These are phyloP conservation scores for Pogonocichla stellata DNA, from an alignment of 2,113 vertebrate genomes.

Conservation along the genomic window DNA sequence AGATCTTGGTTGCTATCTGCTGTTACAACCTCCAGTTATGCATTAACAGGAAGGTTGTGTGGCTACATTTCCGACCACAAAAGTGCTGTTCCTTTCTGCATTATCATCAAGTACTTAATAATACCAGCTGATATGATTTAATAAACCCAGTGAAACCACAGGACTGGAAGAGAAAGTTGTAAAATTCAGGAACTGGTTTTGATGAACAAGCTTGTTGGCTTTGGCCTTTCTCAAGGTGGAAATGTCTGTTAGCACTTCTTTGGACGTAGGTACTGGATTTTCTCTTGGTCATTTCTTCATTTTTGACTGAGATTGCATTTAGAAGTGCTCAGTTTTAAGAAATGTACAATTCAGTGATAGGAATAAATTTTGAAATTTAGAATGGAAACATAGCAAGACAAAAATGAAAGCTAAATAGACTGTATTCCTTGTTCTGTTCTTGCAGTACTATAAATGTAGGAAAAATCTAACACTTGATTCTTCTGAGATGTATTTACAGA, in stretches of 20 bases:
- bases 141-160: slow-evolving; percentile 32
- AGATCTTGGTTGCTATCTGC: neutral
- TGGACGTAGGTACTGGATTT: neutral
- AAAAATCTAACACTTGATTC: neutral
- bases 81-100: neutral
- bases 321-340: neutral
- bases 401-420: neutral
- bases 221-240: neutral
- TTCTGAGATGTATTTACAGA: neutral
- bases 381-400: neutral
- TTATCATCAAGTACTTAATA: neutral
- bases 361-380: neutral
- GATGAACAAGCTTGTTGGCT: neutral
- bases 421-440: neutral
- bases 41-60: neutral
- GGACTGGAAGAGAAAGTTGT: slow-evolving; percentile 7
- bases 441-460: neutral
- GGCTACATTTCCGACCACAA: neutral
- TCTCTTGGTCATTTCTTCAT: neutral
- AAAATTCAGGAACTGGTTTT: slow-evolving; percentile 26
- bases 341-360: neutral
- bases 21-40: neutral
- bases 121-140: neutral
- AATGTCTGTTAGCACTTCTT: neutral
- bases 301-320: neutral